Evolutionary conservation across 2,113 vertebrate species (phyloP).

Genomic region (Ceyx margarethae): DNA sequence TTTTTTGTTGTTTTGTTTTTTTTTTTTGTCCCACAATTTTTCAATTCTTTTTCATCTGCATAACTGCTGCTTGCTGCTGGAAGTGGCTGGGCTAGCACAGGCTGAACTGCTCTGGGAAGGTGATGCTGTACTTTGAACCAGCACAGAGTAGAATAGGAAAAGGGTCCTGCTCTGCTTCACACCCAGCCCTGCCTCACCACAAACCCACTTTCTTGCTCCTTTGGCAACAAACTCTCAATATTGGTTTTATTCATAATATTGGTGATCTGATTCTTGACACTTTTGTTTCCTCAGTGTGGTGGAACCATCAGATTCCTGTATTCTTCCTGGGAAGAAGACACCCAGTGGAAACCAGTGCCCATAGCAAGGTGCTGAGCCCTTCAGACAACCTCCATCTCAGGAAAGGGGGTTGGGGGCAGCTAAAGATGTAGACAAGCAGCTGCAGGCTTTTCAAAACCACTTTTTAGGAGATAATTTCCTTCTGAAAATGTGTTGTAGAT

Average conservation of each 20-base stretch:
- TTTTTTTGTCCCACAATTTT: neutral
- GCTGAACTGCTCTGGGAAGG: neutral
- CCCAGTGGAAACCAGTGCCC: neutral
- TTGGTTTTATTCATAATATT: neutral
- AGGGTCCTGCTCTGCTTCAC: neutral
- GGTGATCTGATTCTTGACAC: neutral
- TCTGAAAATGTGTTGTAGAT: neutral
- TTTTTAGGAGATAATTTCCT: neutral
- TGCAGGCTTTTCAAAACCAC: neutral
- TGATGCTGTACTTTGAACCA: fast-evolving
- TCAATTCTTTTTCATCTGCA: neutral
- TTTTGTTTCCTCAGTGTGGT: neutral
- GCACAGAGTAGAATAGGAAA: neutral
- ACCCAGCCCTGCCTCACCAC: neutral
- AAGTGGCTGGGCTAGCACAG: neutral
- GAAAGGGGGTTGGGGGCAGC: neutral
- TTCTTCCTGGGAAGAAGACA: neutral
- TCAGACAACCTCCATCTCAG: neutral
- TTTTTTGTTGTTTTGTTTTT: neutral
- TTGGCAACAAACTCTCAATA: neutral
- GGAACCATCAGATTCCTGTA: neutral
- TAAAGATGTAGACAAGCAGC: neutral
- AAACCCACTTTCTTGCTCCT: neutral
- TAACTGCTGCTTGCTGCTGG: neutral
- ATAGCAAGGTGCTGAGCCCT: neutral